Percentiles rank a stretch among this genome's conserved stretches.
phyloP scores from a whole-genome alignment of 1,140 invertebrate genomes.

The Lethrus apterus region DNA sequence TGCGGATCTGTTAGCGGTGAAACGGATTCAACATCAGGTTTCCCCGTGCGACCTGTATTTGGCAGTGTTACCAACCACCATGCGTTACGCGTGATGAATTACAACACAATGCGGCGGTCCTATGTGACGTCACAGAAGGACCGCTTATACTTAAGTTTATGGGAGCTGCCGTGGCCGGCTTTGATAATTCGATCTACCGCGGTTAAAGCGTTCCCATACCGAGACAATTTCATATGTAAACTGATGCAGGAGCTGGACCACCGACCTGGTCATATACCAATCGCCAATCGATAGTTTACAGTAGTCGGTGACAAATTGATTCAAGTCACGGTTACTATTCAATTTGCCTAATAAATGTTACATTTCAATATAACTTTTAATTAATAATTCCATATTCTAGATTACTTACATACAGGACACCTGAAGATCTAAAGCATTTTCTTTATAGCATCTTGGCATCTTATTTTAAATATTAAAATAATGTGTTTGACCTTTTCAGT shows the following conservation, averaged over 20 bases:
- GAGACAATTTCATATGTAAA: constrained; percentile 23
- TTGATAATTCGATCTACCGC: constrained; percentile 25
- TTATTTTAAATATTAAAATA: no score
- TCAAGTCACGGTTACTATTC: neutral
- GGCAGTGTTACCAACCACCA: constrained; percentile 19
- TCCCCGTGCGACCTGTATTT: constrained; percentile 21
- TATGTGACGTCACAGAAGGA: constrained; percentile 10
- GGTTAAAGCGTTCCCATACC: constrained; percentile 20
- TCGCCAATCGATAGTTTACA: neutral
- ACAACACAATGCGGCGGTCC: constrained; percentile 19
- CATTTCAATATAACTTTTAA: no score
- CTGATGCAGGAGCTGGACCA: constrained; percentile 18
- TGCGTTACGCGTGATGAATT: constrained; percentile 25
- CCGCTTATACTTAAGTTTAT: constrained; percentile 15
- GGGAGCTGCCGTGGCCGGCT: constrained; percentile 17
- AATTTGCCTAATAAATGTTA: neutral
- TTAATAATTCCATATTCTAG: neutral
- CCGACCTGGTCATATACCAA: constrained; percentile 9
- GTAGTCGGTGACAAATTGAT: neutral
- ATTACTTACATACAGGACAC: no score
- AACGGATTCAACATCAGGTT: constrained; percentile 19
- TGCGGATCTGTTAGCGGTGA: constrained; percentile 8
- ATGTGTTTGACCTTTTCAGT: no score
- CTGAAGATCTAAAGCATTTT: no score
- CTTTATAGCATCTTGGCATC: no score